Evolutionary conservation across 2,113 vertebrate species (phyloP).

Genomic region (Sturnira hondurensis): DNA sequence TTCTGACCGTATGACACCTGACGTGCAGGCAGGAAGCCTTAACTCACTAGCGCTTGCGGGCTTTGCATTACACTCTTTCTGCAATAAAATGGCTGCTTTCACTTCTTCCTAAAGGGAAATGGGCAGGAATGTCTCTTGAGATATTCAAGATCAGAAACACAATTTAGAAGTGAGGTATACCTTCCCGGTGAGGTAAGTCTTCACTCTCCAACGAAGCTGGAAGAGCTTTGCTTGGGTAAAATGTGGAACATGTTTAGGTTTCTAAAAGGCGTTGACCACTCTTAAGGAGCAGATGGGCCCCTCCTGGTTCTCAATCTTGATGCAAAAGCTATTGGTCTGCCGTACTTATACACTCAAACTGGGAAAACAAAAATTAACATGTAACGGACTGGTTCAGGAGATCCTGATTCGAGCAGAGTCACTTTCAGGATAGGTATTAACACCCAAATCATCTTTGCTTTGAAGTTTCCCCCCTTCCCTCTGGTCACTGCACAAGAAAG

Average conservation of each 20-base stretch:
- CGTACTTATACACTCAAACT: not conserved
- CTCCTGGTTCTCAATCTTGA: not conserved
- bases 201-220: not conserved
- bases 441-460: not conserved
- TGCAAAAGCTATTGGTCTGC: not conserved
- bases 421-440: not conserved
- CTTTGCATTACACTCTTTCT: not conserved
- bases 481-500: not conserved
- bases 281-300: not conserved
- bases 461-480: constrained; percentile 10
- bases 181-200: not conserved
- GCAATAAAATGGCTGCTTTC: not conserved
- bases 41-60: not conserved
- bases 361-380: constrained; percentile 17
- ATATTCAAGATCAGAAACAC: not conserved
- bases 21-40: not conserved
- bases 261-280: not conserved
- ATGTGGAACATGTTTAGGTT: not conserved
- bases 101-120: not conserved
- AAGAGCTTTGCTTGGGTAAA: not conserved
- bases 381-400: not conserved
- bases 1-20: not conserved
- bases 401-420: not conserved
- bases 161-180: not conserved
- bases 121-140: not conserved